Evolutionary conservation across 2,113 vertebrate genomes (phyloP), one percentile per base, ranked within the genome.

Genomic region (Gadus macrocephalus): DNA sequence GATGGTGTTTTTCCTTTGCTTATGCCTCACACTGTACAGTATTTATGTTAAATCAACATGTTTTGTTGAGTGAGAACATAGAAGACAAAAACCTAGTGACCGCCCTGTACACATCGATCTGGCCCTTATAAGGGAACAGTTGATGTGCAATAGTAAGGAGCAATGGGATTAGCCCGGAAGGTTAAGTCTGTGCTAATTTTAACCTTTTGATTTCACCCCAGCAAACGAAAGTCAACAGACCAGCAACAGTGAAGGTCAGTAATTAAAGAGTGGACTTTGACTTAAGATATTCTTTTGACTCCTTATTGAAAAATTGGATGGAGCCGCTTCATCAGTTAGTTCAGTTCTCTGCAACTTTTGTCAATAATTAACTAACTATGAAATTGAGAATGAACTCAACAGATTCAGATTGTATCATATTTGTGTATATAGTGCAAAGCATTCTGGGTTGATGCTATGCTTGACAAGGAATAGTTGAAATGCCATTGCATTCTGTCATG

Each of bases 131-230:
- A 14, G 12, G 53, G 16, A 14, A 55, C 59, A 62, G 49, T 62
- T 55, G 31, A 68, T 64, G 70, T 71, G 75, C 75, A 77, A 77
- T 79, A 81, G 74, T 49, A 82, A 65, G 66, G 72, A 79, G 74
- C 59, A 73, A 71, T 73, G 66, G 86, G 89, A 90, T 92, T 91
- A 92, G 74, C 69, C 69, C 38, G 49, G 62, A 19, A 20, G n/a
- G 71, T 71, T 91, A 83, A 92, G 86, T 83, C 76, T 70, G 74
- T 19, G 80, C 90, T 91, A 91, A 89, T 89, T 90, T 86, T 88
- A 90, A 86, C 85, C 71, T 83, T 86, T 81, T 75, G 79, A 81
- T 82, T 79, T 82, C 58, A 74, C 60, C 71, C 58, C 72, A 83
- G 49, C 55, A 66, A 70, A 70, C 59, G 12, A 14, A 42, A 74